Evolutionary conservation across 2,113 vertebrate species (phyloP), one percentile per base, ranked within the genome.

Genomic region (Sorex fumeus): DNA sequence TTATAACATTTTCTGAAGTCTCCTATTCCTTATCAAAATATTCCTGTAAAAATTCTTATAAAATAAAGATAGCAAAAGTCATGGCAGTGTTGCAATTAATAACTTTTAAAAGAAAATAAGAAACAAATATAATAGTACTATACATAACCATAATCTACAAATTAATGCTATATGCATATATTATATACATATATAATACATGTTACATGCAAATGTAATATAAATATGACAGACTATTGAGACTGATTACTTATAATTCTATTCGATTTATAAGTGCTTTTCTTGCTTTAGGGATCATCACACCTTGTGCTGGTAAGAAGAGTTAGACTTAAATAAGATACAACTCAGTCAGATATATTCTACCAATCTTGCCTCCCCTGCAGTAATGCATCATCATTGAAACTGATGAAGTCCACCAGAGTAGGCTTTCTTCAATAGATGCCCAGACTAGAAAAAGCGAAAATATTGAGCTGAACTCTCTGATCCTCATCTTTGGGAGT

Each of bases 401-500:
- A 57, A 32, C 1, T 57, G 84, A 75, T 40, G 34, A 66, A 80
- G 40, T 11, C 7, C 28, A 53, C 9, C 18, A 21, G 0, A 16
- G 28, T 45, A 62, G 32, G 3, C 75, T 75, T 92, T 50, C 30
- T 32, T 86, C 78, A 40, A 47, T 47, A 74, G 82, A 45, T 36
- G 30, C 2, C 12, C 2, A 30, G 15, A 13, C 4, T 45, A 70
- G 11, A 62, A 84, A 70, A 19, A 84, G 45, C 53, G 30, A 25
- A 86, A 25, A 75, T 16, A 34, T n/a, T 70, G 79, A 30, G 13
- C 25, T 82, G 82, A 82, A 90, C 40, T n/a, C 18, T 36, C 18
- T 91, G 47, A 32, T n/a, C 32, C n/a, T 90, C 75, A 36, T 23
- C 40, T 96, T 83, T 77, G 23, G 18, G 62, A 72, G 87, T 13